Base-by-base conservation (phyloP, 2,888 invertebrate genomes). In the Acronicta alni region DNA sequence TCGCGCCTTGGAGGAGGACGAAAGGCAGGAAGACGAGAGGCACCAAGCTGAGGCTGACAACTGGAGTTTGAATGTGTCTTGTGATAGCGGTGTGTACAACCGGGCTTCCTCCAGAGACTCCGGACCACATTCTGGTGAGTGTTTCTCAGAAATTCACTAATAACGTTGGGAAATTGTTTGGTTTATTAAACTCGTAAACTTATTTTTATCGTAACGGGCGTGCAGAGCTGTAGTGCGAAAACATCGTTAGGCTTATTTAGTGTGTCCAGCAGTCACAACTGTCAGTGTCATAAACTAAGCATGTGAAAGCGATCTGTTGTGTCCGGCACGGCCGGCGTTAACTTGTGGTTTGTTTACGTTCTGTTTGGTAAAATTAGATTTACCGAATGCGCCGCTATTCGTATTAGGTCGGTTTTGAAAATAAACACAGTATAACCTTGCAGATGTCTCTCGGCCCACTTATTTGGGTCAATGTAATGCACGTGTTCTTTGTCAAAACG, bases 61-160 rank as follows among this genome's bases (percentile, higher is more conserved):
- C 79, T 94, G 94, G 94, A 93, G 94, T 65, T 82, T 94, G 70
- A 95, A 95, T 83, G 93, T 95, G 68, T 95, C 95, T 59, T 94
- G 95, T 66, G 95, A 95, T 79, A 95, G 95, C 81, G 95, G 95
- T 59, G 95, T 95, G 68, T 95, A 95, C 83, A 95, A 96, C 79
- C 95, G 95, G 20, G 95, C 94, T 23, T 94, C 94, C 18, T 94
- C 94, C 53, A 89, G 94, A 65, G 94, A 94, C 75, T 94, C 94
- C 52, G 94, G 94, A 60, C 94, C 94, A 20, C 94, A 94, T 81
- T 94, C 94, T 67, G 94, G 94, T 94, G 64, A 90, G 91, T 87
- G 43, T 55, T 61, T 51, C 49, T 20, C 9, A 57, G 41, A 57
- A 59, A 71, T 66, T 61, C 15, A 52, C 41, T 43, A 72, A 77